Conservation (phyloP, 1,140 invertebrate genomes). For the Lysiphlebus fabarum region DNA sequence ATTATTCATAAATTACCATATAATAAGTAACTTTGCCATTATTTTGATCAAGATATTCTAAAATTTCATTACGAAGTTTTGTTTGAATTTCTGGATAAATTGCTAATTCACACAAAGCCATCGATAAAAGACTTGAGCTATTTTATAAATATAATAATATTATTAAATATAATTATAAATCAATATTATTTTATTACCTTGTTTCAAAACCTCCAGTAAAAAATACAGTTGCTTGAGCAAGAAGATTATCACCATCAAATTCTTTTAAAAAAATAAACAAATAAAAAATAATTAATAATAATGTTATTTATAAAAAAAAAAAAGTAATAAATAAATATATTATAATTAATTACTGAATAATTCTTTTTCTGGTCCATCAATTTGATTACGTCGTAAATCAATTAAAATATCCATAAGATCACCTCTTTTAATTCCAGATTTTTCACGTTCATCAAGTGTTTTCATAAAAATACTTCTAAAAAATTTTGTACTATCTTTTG, state of each 20-base stretch:
- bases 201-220: conserved; percentile 68
- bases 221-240: conserved; percentile 65
- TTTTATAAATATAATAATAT: no score
- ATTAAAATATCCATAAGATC: conserved; percentile 53
- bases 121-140: no score
- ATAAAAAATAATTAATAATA: conserved; percentile 9
- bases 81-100: conserved; percentile 58
- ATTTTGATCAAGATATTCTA: conserved; percentile 42
- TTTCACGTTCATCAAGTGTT: conserved; percentile 37
- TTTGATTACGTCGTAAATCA: conserved; percentile 36
- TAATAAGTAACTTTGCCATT: conserved; percentile 55
- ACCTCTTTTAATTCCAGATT: conserved; percentile 36
- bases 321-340: conserved; percentile 14
- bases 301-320: background rate
- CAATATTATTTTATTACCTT: conserved; percentile 55
- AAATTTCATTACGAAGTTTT: conserved; percentile 56
- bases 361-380: conserved; percentile 4
- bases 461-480: conserved; percentile 42
- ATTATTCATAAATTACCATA: conserved; percentile 24
- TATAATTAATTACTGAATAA: conserved; percentile 26
- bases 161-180: background rate
- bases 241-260: conserved; percentile 63
- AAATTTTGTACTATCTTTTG: conserved; percentile 33
- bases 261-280: conserved; percentile 41
- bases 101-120: conserved; percentile 55